Percentiles rank a stretch among this genome's conserved stretches.
These are phyloP conservation scores for Clinocottus analis DNA, from an alignment of 2,113 vertebrate genomes.

Conservation along the genomic window DNA sequence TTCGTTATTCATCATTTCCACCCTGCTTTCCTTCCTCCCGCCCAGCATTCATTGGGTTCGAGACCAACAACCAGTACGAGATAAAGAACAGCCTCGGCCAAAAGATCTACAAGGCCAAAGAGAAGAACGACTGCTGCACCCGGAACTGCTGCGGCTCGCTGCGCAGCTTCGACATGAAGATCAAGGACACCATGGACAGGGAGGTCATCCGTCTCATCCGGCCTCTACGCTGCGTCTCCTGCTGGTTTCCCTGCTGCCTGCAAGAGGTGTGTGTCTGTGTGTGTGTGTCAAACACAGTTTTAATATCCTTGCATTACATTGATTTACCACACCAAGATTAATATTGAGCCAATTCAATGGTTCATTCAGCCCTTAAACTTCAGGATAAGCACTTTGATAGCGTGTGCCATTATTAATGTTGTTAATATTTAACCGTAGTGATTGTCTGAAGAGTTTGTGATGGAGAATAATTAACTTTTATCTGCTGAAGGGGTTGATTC, in stretches of 20 bases:
- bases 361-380: not conserved
- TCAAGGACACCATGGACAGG: constrained; percentile 85
- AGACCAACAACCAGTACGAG: constrained; percentile 89
- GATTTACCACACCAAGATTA: not conserved
- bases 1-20: not conserved
- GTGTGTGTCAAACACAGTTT: not conserved
- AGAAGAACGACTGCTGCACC: constrained; percentile 90
- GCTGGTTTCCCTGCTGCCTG: constrained; percentile 91
- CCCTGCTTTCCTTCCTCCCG: not conserved
- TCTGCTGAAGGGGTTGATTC: not conserved
- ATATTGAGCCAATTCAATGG: not conserved
- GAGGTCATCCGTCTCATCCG: constrained; percentile 90
- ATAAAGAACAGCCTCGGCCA: constrained; percentile 89
- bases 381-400: not conserved
- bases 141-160: constrained; percentile 91
- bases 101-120: constrained; percentile 88
- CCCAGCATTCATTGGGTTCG: constrained; percentile 87
- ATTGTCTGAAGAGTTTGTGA: not conserved
- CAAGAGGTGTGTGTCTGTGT: constrained; percentile 84
- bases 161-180: constrained; percentile 89
- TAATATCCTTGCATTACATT: not conserved
- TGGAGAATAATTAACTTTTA: not conserved
- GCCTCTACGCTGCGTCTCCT: constrained; percentile 88
- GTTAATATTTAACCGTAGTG: constrained; percentile 28
- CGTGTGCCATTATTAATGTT: not conserved